Percentiles rank a stretch among this genome's conserved stretches.
phyloP scores from a whole-genome alignment of 2,888 invertebrate genomes.

The Eupeodes latifasciatus region DNA sequence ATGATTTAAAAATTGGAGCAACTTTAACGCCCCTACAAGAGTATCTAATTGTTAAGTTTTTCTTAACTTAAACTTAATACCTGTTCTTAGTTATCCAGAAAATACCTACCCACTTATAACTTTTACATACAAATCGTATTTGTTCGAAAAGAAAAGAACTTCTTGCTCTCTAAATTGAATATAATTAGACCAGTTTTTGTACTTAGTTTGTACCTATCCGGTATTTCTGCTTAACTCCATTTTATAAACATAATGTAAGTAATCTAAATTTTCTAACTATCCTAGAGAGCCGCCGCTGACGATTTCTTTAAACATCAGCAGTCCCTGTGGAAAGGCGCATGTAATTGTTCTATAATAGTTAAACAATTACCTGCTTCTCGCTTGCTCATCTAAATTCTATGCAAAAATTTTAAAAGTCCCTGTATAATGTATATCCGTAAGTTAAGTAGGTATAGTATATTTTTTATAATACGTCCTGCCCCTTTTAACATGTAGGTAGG shows the following conservation, averaged over 20 bases:
- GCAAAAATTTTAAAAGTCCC: conserved; percentile 15
- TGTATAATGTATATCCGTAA: neutral
- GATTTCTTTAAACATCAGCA: neutral
- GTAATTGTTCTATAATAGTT: conserved; percentile 48
- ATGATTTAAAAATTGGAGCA: too few relatives aligned
- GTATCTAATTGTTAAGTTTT: too few relatives aligned
- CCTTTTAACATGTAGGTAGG: neutral
- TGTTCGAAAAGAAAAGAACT: too few relatives aligned
- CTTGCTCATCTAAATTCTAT: conserved; percentile 23
- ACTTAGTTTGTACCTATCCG: too few relatives aligned
- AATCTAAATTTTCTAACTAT: conserved; percentile 42
- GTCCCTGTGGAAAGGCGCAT: neutral
- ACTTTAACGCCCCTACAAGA: too few relatives aligned
- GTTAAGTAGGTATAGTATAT: neutral
- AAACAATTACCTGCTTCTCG: conserved; percentile 49
- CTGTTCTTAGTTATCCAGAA: too few relatives aligned
- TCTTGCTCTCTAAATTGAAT: too few relatives aligned
- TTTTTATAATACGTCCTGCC: neutral
- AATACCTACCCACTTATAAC: too few relatives aligned
- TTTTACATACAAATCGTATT: too few relatives aligned
- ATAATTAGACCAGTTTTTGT: too few relatives aligned
- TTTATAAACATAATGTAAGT: conserved; percentile 4
- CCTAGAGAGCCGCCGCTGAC: neutral
- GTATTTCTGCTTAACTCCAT: too few relatives aligned
- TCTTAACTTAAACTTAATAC: too few relatives aligned